These are phyloP conservation scores for Mastacembelus armatus DNA, from an alignment of 2,797 vertebrate species.

Conservation along the genomic window DNA sequence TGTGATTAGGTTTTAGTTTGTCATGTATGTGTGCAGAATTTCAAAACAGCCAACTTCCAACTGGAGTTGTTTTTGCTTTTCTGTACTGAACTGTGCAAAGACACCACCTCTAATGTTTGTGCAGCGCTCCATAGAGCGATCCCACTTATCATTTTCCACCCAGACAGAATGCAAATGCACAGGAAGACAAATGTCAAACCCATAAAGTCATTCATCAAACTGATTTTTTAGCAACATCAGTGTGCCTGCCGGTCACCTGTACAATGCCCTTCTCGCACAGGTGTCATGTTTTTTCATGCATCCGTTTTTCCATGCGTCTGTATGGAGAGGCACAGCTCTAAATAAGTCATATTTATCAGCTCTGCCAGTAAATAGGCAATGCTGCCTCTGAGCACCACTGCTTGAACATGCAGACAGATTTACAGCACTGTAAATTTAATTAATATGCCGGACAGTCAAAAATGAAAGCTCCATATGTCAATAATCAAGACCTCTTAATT, in stretches of 20 bases:
- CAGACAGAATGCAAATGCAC: slow-evolving; percentile 65
- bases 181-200: slow-evolving; percentile 78
- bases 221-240: slow-evolving; percentile 49
- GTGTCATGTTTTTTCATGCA: slow-evolving; percentile 57
- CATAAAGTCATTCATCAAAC: slow-evolving; percentile 75
- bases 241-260: slow-evolving; percentile 49
- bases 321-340: slow-evolving; percentile 34
- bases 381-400: slow-evolving; percentile 42
- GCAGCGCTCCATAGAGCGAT: slow-evolving; percentile 35
- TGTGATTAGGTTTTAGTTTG: not conserved
- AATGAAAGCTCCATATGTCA: slow-evolving; percentile 77
- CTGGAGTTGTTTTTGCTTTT: slow-evolving; percentile 12
- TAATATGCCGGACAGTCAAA: slow-evolving; percentile 66
- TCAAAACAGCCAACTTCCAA: no score
- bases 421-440: slow-evolving; percentile 65
- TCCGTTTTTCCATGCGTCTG: slow-evolving; percentile 51
- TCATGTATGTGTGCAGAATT: no score
- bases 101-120: slow-evolving; percentile 30
- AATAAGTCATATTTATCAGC: slow-evolving; percentile 34
- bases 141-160: slow-evolving; percentile 46
- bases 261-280: slow-evolving; percentile 61
- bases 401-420: slow-evolving; percentile 58
- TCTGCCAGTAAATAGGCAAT: slow-evolving; percentile 34
- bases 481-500: slow-evolving; percentile 83
- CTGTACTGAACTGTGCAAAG: slow-evolving; percentile 22